A percentile compares a stretch with the other conserved stretches of the same genome.
phyloP scores from a whole-genome alignment of 2,888 invertebrate species.

The Endomychus coccineus region DNA sequence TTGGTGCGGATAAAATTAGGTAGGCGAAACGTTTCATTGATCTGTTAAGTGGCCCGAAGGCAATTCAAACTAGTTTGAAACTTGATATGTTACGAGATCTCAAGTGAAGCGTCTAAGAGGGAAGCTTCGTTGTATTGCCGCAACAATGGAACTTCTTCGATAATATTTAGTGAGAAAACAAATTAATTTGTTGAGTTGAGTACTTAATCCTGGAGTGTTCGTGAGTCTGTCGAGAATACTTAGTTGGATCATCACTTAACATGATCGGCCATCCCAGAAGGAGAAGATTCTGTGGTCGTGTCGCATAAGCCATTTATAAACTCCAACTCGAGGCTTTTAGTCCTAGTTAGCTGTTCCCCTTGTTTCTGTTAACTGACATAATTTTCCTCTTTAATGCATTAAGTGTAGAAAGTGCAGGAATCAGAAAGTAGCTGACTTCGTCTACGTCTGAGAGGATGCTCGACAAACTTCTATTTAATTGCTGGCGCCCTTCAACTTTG shows the following conservation, averaged over 20 bases:
- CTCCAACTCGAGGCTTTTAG: slow-evolving; percentile 39
- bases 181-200: slow-evolving; percentile 4
- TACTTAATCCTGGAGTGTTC: slow-evolving; percentile 12
- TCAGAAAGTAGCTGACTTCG: too few relatives aligned
- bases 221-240: slow-evolving; percentile 19
- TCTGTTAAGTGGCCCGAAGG: too few relatives aligned
- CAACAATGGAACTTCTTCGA: too few relatives aligned
- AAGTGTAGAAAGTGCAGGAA: slow-evolving; percentile 36
- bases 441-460: too few relatives aligned
- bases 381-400: slow-evolving; percentile 43
- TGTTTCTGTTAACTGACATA: slow-evolving; percentile 42
- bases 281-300: slow-evolving; percentile 28
- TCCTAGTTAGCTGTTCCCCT: slow-evolving; percentile 40
- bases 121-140: too few relatives aligned
- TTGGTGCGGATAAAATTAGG: too few relatives aligned
- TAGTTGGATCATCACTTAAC: slow-evolving; percentile 28
- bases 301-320: slow-evolving; percentile 40
- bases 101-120: too few relatives aligned
- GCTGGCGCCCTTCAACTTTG: too few relatives aligned
- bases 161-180: slow-evolving; percentile 4
- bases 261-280: slow-evolving; percentile 32
- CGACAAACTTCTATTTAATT: too few relatives aligned
- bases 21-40: too few relatives aligned
- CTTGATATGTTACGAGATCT: too few relatives aligned
- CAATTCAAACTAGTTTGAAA: too few relatives aligned